These are phyloP conservation scores for Hecatera dysodea DNA, from an alignment of 2,888 invertebrate species.

Conservation along the genomic window DNA sequence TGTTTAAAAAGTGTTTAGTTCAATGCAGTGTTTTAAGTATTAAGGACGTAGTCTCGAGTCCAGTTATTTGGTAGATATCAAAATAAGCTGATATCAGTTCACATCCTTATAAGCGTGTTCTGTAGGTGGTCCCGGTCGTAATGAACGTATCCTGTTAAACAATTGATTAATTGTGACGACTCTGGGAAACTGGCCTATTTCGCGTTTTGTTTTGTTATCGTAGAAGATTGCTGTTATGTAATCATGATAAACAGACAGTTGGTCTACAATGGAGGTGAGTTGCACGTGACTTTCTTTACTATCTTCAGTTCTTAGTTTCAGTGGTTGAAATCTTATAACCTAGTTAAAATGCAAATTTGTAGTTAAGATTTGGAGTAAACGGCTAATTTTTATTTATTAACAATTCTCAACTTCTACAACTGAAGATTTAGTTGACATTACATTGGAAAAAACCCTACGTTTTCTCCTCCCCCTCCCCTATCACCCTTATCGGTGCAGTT, in stretches of 20 bases:
- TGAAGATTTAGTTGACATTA: too few relatives aligned
- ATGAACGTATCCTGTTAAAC: slow-evolving; percentile 75
- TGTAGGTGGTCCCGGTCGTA: slow-evolving; percentile 75
- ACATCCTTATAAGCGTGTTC: slow-evolving; percentile 75
- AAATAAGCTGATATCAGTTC: slow-evolving; percentile 66
- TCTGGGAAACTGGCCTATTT: slow-evolving; percentile 68
- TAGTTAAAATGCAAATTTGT: too few relatives aligned
- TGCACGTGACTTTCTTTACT: too few relatives aligned
- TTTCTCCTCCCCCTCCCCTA: too few relatives aligned
- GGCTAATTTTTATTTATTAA: not conserved
- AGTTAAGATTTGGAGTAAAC: too few relatives aligned
- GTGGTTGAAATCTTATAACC: too few relatives aligned
- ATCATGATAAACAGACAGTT: not conserved
- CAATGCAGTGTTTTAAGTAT: too few relatives aligned
- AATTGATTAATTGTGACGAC: slow-evolving; percentile 76
- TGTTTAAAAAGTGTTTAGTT: too few relatives aligned
- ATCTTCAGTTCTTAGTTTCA: too few relatives aligned
- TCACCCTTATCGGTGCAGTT: too few relatives aligned
- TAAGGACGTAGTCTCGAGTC: not conserved
- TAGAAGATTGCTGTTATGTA: not conserved
- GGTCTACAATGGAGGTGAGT: too few relatives aligned
- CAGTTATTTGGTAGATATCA: slow-evolving; percentile 55
- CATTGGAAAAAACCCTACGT: too few relatives aligned
- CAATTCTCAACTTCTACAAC: not conserved
- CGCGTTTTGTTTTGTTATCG: slow-evolving; percentile 36